Evolutionary conservation across 2,113 vertebrate genomes (phyloP).

Genomic region (Hemiscyllium ocellatum): DNA sequence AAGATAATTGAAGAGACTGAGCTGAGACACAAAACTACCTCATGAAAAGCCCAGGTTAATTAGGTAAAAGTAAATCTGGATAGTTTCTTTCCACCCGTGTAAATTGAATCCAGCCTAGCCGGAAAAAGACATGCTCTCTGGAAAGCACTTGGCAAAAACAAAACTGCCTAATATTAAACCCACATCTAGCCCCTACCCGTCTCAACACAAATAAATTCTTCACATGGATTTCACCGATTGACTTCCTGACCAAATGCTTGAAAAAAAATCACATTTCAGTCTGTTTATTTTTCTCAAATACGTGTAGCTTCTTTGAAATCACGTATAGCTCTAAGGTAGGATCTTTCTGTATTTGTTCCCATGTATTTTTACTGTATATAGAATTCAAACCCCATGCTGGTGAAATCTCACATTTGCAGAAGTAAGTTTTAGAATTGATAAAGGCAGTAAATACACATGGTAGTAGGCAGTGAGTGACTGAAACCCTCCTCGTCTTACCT

Average conservation of each 20-base stretch:
- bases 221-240: neutral
- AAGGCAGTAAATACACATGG: neutral
- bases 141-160: too few relatives aligned
- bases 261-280: neutral
- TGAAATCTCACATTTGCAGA: neutral
- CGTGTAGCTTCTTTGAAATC: neutral
- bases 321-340: too few relatives aligned
- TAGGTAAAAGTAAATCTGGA: neutral
- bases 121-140: too few relatives aligned
- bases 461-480: neutral
- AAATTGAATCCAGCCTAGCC: too few relatives aligned
- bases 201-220: neutral
- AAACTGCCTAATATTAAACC: too few relatives aligned
- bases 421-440: neutral
- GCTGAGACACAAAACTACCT: neutral
- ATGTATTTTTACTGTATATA: neutral
- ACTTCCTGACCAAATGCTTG: constrained; percentile 6
- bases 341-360: neutral
- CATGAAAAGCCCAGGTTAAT: neutral
- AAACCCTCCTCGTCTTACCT: neutral
- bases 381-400: neutral
- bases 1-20: neutral
- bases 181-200: too few relatives aligned
- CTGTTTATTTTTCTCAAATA: neutral
- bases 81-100: neutral